Conservation (phyloP, 64 coral and sea anemone genomes). For the Montipora sp. region DNA sequence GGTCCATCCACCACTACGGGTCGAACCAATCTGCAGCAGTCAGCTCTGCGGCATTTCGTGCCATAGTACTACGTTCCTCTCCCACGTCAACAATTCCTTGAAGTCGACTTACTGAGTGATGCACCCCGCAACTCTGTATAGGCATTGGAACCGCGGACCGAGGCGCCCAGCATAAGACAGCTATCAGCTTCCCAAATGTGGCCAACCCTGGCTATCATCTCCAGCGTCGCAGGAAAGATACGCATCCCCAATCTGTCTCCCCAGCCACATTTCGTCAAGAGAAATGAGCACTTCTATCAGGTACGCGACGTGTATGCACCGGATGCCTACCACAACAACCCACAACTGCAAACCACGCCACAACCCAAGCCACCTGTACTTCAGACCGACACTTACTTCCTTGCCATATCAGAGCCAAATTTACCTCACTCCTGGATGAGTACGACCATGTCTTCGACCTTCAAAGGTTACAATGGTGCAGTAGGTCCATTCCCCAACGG, state of each 20-base stretch:
- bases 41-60: constrained; percentile 7
- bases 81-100: neutral
- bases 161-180: neutral
- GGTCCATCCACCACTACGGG: neutral
- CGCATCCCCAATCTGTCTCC: constrained; percentile 39
- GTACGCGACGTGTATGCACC: neutral
- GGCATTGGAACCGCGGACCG: constrained; percentile 16
- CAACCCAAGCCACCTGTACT: too few species aligned
- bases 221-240: constrained; percentile 15
- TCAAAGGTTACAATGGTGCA: too few species aligned
- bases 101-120: neutral
- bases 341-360: too few species aligned
- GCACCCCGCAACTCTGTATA: constrained; percentile 16
- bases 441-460: too few species aligned
- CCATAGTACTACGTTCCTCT: neutral
- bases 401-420: too few species aligned
- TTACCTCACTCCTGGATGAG: too few species aligned
- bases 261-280: constrained; percentile 13
- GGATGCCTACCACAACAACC: too few species aligned
- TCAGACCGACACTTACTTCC: too few species aligned
- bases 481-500: too few species aligned
- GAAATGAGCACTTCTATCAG: constrained; percentile 20
- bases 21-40: neutral
- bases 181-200: constrained; percentile 21
- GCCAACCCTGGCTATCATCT: neutral